Base-by-base conservation (phyloP, 2,113 vertebrate species). In the Mionectes macconnelli region DNA sequence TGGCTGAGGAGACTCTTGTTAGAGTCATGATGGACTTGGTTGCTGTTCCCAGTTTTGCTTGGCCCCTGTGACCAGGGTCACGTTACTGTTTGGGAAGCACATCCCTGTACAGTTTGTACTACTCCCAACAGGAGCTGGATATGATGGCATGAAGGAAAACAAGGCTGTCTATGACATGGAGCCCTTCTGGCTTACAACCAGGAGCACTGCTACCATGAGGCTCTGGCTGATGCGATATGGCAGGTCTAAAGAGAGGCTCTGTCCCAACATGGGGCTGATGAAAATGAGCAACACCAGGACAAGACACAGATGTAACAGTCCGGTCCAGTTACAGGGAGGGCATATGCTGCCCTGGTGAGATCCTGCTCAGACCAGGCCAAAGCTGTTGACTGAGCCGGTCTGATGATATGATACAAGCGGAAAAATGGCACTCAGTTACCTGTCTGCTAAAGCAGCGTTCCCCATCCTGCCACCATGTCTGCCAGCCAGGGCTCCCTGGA, bases 181-280 rank as follows among this genome's bases (percentile, higher is more conserved):
- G 49, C 35, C 72, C 27, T 82, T 35, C 60, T 94, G 87, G 52
- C n/a, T 28, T 52, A 20, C 66, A 62, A 24, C 7, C 3, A 59
- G 67, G 49, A 76, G 76, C 30, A 16, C 53, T 76, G 30, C 35
- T 63, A 47, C 25, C 8, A 4, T 5, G 30, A 37, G 59, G 35
- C 23, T 68, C 49, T 6, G 3, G 44, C 33, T 79, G 57, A 42
- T 93, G 47, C 35, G 35, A 24, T 92, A 57, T 79, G 72, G 24
- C 80, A 68, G 53, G 44, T 73, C 68, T 30, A 22, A 57, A 69
- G 42, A 88, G 47, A 68, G 31, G 18, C 40, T 84, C 17, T 4
- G 3, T 82, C 55, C n/a, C 70, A 79, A 0, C 1, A 1, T 3
- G 10, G 14, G 21, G 14, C 45, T 74, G 21, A 39, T 22, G 5